Evolutionary conservation across 2,797 vertebrate species (phyloP).

Genomic region (Megaceryle alcyon): DNA sequence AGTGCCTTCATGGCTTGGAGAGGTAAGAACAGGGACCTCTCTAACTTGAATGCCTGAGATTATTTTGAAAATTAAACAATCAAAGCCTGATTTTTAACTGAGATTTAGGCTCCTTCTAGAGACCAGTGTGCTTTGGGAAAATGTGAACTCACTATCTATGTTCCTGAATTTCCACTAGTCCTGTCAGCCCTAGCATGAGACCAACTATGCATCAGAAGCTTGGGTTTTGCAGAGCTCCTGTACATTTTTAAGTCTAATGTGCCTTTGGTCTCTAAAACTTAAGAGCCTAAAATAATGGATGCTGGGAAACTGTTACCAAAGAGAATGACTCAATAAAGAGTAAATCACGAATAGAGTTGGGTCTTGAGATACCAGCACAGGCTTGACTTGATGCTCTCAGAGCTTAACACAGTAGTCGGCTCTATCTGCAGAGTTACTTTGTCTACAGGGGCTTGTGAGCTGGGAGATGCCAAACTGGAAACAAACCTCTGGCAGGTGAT

Average conservation of each 20-base stretch:
- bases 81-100: neutral
- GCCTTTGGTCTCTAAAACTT: neutral
- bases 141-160: neutral
- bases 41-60: neutral
- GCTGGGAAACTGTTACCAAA: neutral
- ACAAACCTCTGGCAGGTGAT: neutral
- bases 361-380: neutral
- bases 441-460: neutral
- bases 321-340: neutral
- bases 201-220: neutral
- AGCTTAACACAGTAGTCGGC: neutral
- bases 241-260: rapidly evolving
- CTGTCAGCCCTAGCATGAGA: neutral
- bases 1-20: neutral
- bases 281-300: neutral
- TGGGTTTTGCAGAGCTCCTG: neutral
- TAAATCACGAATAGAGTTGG: neutral
- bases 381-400: neutral
- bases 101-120: neutral
- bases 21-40: neutral
- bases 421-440: neutral
- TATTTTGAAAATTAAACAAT: neutral
- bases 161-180: neutral
- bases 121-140: neutral
- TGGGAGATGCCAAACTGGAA: neutral